A percentile compares a stretch with the other conserved stretches of the same genome.
Evolutionary conservation across 2,797 vertebrate genomes (phyloP).

Genomic region (Vespertilio murinus): DNA sequence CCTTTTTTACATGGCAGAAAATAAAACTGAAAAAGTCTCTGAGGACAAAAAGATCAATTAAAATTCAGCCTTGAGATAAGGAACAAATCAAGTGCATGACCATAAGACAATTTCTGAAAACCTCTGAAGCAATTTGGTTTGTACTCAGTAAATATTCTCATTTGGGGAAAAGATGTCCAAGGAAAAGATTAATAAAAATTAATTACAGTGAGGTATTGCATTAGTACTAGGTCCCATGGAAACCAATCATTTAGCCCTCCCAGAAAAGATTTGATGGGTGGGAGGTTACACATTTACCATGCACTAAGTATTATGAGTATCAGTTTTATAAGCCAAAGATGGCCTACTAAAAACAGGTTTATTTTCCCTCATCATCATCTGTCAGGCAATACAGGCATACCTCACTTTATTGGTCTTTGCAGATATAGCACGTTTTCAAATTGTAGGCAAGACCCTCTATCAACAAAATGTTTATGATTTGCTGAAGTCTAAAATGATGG

Average conservation of each 20-base stretch:
- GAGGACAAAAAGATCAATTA: neutral
- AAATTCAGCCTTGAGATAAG: constrained; percentile 10
- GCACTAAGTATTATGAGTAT: neutral
- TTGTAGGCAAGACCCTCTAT: neutral
- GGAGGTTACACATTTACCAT: neutral
- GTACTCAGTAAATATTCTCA: neutral
- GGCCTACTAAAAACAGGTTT: neutral
- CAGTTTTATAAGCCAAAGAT: neutral
- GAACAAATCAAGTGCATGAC: neutral
- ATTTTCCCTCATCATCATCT: constrained; percentile 23
- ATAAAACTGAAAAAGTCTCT: neutral
- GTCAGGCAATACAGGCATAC: neutral
- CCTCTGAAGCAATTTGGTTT: neutral
- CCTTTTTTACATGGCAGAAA: constrained; percentile 12
- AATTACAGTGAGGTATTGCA: neutral
- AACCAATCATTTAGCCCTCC: neutral
- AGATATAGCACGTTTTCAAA: neutral
- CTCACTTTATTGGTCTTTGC: neutral
- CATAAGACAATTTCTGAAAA: constrained; percentile 22
- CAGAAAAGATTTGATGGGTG: neutral
- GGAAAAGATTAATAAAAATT: constrained; percentile 14
- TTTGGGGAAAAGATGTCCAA: neutral
- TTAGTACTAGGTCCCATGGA: neutral
- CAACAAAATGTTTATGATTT: neutral
- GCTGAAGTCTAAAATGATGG: neutral